Base-by-base conservation (phyloP, 2,888 invertebrate species). In the Pandemis heparana region DNA sequence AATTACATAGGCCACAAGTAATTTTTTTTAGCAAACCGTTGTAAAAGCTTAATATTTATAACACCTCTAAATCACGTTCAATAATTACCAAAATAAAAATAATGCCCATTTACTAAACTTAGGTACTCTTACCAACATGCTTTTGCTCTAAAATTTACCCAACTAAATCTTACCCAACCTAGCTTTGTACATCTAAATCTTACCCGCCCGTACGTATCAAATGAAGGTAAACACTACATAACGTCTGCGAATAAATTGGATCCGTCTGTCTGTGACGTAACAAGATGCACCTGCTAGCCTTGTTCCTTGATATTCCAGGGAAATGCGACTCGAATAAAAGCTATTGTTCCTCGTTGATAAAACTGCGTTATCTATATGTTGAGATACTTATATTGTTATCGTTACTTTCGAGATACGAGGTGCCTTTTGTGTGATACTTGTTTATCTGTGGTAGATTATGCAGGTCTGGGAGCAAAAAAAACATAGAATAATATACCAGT, bases 201-300 rank as follows among this genome's bases (percentile, higher is more conserved):
- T 51, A 51, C 16, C 51, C 3, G 14, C 46, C 46, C 46, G 48
- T n/a, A n/a, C 48, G 53, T 59, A 59, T 32, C 32, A 32, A 60
- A 60, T 60, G 39, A 38, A 60, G n/a, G 18, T 56, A 56, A 56
- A 56, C 56, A 56, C 56, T 56, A 23, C 56, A 23, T 56, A 61
- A 61, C 14, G 74, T 74, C 70, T 39, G 43, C 60, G 14, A 70
- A 70, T 70, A 74, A 74, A 74, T 74, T 74, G 70, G 69, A 51
- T 74, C 65, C 60, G 70, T 70, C 74, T 65, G 69, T 60, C 69
- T 59, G 46, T 23, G 18, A 67, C 62, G 53, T 61, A 74, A 69
- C 69, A 70, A 74, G 74, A 74, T 74, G 69, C 74, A 74, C 69
- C 69, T 70, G 63, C 32, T 59, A 63, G 46, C 43, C 43, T 41